Evolutionary conservation across 53 echinoderm and acorn worm species (phyloP).

Genomic region (Apostichopus leukothele): DNA sequence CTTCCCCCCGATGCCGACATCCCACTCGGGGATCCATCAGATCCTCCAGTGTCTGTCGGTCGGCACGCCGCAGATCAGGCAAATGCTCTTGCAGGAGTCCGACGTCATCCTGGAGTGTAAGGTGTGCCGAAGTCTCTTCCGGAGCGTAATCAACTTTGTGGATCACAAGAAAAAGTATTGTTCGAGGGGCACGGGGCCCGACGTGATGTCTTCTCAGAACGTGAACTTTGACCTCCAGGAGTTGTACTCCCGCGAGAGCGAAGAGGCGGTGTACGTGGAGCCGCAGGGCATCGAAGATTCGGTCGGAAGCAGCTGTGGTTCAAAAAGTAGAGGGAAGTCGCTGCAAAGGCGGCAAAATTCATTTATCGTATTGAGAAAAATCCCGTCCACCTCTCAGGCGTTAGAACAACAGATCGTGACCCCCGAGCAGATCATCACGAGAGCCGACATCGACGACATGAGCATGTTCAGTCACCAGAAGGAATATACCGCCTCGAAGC

Average conservation of each 20-base stretch:
- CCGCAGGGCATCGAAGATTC: conserved; percentile 48
- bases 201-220: conserved; percentile 22
- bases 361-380: conserved; percentile 68
- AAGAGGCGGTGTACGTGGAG: conserved; percentile 63
- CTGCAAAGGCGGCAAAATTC: conserved; percentile 47
- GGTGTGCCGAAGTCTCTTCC: conserved; percentile 82
- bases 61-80: conserved; percentile 69
- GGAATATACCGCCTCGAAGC: conserved; percentile 73
- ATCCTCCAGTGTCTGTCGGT: conserved; percentile 74
- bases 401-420: conserved; percentile 86
- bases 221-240: conserved; percentile 52
- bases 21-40: conserved; percentile 82
- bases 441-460: conserved; percentile 76
- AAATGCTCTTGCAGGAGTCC: conserved; percentile 78
- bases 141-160: conserved; percentile 85
- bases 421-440: conserved; percentile 74
- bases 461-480: conserved; percentile 67
- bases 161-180: conserved; percentile 93
- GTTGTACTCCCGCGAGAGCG: conserved; percentile 59
- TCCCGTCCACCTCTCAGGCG: conserved; percentile 79
- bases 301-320: neutral
- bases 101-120: conserved; percentile 82
- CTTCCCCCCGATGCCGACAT: conserved; percentile 68
- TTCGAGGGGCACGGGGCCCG: conserved; percentile 36
- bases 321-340: conserved; percentile 37